A percentile compares a stretch with the other conserved stretches of the same genome.
These are phyloP conservation scores for Psilanteris sp. DNA, from an alignment of 1,140 invertebrate species.

Conservation along the genomic window DNA sequence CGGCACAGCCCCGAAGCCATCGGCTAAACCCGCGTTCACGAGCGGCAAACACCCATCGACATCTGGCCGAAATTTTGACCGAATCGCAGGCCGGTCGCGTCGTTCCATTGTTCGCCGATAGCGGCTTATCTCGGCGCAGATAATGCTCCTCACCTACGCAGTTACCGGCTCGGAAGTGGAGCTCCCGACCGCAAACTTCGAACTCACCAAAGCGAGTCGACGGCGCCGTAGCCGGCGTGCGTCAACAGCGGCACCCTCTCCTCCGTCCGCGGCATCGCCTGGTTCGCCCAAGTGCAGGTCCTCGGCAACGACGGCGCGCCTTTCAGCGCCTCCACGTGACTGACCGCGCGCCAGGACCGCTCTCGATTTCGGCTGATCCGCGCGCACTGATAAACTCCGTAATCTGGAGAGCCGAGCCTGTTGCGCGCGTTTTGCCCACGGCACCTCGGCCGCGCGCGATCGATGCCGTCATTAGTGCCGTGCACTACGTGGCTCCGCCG, in stretches of 20 bases:
- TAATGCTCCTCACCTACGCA: constrained; percentile 14
- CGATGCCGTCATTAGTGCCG: constrained; percentile 33
- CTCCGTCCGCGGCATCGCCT: too few species aligned
- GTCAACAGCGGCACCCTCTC: constrained; percentile 61
- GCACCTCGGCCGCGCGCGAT: constrained; percentile 57
- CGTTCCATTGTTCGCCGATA: too few species aligned
- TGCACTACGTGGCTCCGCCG: constrained; percentile 2
- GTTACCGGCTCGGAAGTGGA: not conserved
- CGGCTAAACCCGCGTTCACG: too few species aligned
- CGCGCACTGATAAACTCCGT: constrained; percentile 67
- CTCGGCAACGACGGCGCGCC: too few species aligned
- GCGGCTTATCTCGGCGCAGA: constrained; percentile 15
- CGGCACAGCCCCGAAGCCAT: too few species aligned
- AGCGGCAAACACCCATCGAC: too few species aligned
- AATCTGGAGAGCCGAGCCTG: constrained; percentile 49
- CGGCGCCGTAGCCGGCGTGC: constrained; percentile 17
- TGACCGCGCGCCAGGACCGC: too few species aligned
- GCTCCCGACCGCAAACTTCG: not conserved
- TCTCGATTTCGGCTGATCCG: constrained; percentile 34
- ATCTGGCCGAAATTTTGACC: too few species aligned
- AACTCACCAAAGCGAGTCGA: constrained; percentile 63
- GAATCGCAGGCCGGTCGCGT: too few species aligned
- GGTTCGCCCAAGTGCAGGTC: too few species aligned
- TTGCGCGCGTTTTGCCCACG: constrained; percentile 69
- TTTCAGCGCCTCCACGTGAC: too few species aligned